phyloP scores from a whole-genome alignment of 2,888 invertebrate genomes.

The Rutpela maculata region DNA sequence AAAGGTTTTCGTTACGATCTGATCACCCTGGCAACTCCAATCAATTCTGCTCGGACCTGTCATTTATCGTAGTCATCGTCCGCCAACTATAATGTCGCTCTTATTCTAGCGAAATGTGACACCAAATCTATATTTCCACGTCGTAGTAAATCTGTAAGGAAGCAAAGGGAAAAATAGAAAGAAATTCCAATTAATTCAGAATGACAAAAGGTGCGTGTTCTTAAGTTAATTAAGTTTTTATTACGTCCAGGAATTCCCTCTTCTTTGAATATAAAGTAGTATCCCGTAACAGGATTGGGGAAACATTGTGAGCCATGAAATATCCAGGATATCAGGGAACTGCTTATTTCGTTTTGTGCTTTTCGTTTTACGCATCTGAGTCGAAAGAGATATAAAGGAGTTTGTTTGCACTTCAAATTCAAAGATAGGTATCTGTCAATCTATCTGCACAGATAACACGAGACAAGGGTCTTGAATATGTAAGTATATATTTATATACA shows the following conservation, averaged over 20 bases:
- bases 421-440: slow-evolving; percentile 69
- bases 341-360: slow-evolving; percentile 40
- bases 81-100: slow-evolving; percentile 37
- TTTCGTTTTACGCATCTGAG: slow-evolving; percentile 35
- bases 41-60: slow-evolving; percentile 45
- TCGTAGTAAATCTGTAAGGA: slow-evolving; percentile 18
- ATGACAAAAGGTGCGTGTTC: slow-evolving; percentile 34
- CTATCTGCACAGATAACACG: slow-evolving; percentile 61
- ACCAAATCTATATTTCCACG: slow-evolving; percentile 44
- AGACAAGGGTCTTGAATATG: slow-evolving; percentile 19
- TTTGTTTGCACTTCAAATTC: slow-evolving; percentile 68
- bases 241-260: slow-evolving; percentile 22
- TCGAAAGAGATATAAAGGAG: slow-evolving; percentile 53
- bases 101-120: slow-evolving; percentile 33
- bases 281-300: slow-evolving; percentile 37
- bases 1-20: slow-evolving; percentile 36
- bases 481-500: too few species aligned
- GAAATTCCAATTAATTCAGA: slow-evolving; percentile 7
- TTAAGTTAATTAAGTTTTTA: slow-evolving; percentile 42
- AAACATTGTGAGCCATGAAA: slow-evolving; percentile 32
- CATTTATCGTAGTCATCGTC: slow-evolving; percentile 45
- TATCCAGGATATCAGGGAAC: slow-evolving; percentile 36
- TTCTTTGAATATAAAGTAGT: slow-evolving; percentile 37
- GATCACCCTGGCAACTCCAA: slow-evolving; percentile 47
- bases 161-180: slow-evolving; percentile 13